These are phyloP conservation scores for Quiscalus mexicanus DNA, from an alignment of 2,113 vertebrate genomes.

Conservation along the genomic window DNA sequence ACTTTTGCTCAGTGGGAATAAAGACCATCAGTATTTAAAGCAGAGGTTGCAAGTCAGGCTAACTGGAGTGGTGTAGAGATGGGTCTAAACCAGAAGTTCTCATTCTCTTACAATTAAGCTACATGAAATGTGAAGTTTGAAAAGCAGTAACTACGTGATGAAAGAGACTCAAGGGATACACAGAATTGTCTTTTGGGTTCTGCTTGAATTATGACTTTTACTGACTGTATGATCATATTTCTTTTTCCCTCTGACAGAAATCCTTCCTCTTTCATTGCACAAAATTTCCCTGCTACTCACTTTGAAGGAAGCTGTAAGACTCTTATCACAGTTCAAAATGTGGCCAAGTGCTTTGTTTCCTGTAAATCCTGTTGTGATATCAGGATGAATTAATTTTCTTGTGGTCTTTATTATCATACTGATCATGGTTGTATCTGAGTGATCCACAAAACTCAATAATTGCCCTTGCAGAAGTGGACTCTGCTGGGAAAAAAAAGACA, in stretches of 20 bases:
- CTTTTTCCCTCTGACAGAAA: neutral
- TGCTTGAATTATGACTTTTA: neutral
- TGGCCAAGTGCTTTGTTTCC: neutral
- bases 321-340: neutral
- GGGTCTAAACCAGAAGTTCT: neutral
- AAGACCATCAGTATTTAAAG: neutral
- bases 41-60: rapidly evolving
- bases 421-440: neutral
- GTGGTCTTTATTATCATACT: neutral
- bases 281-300: neutral
- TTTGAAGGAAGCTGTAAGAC: neutral
- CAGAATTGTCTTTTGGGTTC: neutral
- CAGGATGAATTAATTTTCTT: neutral
- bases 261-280: neutral
- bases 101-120: neutral
- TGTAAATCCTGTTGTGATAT: neutral
- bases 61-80: neutral
- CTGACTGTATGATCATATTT: neutral
- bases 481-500: neutral
- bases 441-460: neutral
- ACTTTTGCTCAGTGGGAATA: neutral
- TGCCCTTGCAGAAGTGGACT: neutral
- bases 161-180: neutral
- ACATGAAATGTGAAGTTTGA: neutral
- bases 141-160: neutral